Percentiles rank a stretch among this genome's conserved stretches.
Conservation (phyloP, 2,113 vertebrate species). For the Phyllostomus discolor region DNA sequence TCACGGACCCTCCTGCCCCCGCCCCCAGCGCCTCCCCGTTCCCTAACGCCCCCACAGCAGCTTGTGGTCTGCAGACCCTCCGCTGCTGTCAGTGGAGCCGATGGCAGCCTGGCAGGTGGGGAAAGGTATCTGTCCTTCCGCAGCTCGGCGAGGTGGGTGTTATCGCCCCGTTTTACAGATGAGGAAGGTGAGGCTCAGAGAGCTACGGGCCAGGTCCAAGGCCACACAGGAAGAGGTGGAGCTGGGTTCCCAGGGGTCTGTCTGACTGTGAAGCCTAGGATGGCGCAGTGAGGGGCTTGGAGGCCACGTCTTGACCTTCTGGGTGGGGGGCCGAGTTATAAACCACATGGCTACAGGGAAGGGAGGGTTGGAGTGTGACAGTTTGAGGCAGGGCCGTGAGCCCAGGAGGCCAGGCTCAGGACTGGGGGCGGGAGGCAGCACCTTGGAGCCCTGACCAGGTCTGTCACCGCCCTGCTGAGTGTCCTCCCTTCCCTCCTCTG, state of each 20-base stretch:
- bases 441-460: not conserved
- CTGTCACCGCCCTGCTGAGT: too few species aligned
- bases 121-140: accelerated
- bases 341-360: not conserved
- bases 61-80: accelerated
- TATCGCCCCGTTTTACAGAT: not conserved
- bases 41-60: not conserved
- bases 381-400: not conserved
- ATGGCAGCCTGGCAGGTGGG: too few species aligned
- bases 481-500: not conserved
- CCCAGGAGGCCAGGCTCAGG: not conserved
- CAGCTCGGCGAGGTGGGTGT: accelerated
- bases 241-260: accelerated
- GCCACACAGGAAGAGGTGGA: not conserved
- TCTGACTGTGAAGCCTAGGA: not conserved
- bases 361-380: accelerated
- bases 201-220: too few species aligned
- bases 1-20: too few species aligned
- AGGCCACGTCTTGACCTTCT: not conserved
- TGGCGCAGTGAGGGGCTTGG: not conserved
- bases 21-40: not conserved
- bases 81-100: not conserved
- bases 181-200: not conserved
- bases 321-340: accelerated
- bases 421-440: not conserved